A percentile compares a stretch with the other conserved stretches of the same genome.
These are phyloP conservation scores for Ifrita kowaldi DNA, from an alignment of 2,113 vertebrate species.

Conservation along the genomic window DNA sequence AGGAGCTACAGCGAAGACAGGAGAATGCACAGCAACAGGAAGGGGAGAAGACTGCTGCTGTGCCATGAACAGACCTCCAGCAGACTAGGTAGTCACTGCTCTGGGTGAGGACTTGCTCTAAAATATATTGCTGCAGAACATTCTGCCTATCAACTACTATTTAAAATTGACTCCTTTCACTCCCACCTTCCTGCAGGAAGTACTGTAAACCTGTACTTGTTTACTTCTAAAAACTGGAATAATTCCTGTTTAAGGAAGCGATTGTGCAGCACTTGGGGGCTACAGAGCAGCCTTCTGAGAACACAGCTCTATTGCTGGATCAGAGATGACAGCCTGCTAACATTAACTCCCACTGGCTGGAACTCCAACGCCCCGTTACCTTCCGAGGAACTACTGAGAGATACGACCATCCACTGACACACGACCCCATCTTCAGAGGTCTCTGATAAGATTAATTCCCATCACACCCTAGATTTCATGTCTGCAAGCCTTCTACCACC, in stretches of 20 bases:
- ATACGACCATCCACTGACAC: not conserved
- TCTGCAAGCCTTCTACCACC: not conserved
- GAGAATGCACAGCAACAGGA: not conserved
- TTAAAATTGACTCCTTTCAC: not conserved
- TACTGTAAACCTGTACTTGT: not conserved
- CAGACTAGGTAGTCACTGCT: not conserved
- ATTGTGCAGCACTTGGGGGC: not conserved
- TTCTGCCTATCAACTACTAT: not conserved
- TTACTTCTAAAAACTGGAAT: not conserved
- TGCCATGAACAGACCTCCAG: not conserved
- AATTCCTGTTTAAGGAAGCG: not conserved
- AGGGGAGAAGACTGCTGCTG: not conserved
- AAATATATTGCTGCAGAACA: not conserved
- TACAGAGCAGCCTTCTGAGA: not conserved
- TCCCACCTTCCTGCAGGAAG: not conserved
- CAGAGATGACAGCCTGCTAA: not conserved
- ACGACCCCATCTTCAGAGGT: not conserved
- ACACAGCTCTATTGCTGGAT: not conserved
- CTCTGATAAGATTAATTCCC: not conserved
- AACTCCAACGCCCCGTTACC: not conserved
- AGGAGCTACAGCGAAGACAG: not conserved
- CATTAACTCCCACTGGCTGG: not conserved
- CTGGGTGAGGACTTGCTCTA: not conserved
- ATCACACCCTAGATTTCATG: not conserved
- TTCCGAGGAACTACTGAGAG: not conserved